Conservation (phyloP, 2,888 invertebrate species). For the Teleogryllus oceanicus region DNA sequence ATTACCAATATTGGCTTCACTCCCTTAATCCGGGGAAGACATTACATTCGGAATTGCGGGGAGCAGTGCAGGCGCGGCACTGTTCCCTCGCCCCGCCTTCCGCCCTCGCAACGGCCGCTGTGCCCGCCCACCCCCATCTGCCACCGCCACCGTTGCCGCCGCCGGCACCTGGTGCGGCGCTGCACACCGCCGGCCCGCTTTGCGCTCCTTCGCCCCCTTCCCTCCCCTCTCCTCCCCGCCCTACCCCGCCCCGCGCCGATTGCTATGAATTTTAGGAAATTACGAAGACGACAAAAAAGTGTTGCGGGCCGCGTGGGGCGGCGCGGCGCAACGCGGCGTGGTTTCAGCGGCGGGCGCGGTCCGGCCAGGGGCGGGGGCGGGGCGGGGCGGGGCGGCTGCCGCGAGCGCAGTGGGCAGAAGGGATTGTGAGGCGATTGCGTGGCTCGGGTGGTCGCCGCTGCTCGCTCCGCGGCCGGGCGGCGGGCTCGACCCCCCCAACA, state of each 20-base stretch:
- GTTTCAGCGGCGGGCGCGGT: not conserved
- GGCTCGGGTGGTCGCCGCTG: not conserved
- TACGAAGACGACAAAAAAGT: constrained; percentile 18
- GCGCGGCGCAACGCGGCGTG: not conserved
- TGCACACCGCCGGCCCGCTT: not conserved
- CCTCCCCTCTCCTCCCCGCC: not conserved
- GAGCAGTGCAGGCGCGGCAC: not conserved
- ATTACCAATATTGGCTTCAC: constrained; percentile 4
- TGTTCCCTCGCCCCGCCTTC: not conserved
- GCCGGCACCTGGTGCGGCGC: not conserved
- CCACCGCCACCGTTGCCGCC: not conserved
- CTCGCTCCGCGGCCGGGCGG: too few relatives aligned
- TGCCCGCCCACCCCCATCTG: not conserved
- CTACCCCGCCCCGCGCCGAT: not conserved
- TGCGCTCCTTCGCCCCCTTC: not conserved
- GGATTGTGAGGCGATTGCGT: constrained; percentile 18
- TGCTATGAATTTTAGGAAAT: constrained; percentile 2
- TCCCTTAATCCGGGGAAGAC: constrained; percentile 7
- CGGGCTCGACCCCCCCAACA: too few relatives aligned
- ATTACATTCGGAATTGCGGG: not conserved
- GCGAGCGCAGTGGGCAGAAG: not conserved
- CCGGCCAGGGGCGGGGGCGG: not conserved
- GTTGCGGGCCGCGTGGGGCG: not conserved
- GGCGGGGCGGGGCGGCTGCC: not conserved
- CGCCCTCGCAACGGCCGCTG: not conserved